Evolutionary conservation across 2,113 vertebrate genomes (phyloP), one percentile per base, ranked within the genome.

Genomic region (Stictonetta naevosa): DNA sequence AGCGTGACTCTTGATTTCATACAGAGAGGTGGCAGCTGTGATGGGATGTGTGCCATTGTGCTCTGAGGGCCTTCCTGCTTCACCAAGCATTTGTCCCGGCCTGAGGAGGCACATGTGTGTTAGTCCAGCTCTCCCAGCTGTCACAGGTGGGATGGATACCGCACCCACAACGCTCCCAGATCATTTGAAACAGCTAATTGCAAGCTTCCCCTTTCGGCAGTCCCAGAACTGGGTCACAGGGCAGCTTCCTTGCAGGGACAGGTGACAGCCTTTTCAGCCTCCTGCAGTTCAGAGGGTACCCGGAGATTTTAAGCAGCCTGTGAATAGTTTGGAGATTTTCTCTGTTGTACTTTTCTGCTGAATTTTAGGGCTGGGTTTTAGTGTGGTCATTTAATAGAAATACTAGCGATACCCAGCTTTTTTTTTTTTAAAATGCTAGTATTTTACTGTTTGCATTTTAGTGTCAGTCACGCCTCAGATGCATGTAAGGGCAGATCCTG

Each of bases 31-130:
- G 59, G 36, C 20, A 66, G 29, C 68, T 50, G 26, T 31, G 53
- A 14, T 15, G 46, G 38, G 38, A 18, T 10, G 17, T 0, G 0
- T 20, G 44, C 11, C 23, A 16, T 33, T 29, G 50, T 19, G 23
- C 42, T 56, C 20, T 25, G 53, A 10, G 2, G 33, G 3, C 0
- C 0, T 12, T 59, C 55, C 26, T 79, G 71, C 56, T 28, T 22
- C 31, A 15, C 75, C 0, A 3, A 8, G 6, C 26, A 2, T 36
- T 28, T 66, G n/a, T 85, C 17, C 66, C 44, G 62, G 23, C 33
- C 1, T 0, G 2, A 28, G 21, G 9, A 38, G 67, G 25, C 6
- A 2, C 0, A 0, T 19, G 69, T 0, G 0, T 62, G 44, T 34
- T 44, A 13, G 25, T 48, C 26, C 8, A 8, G 42, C 48, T 0